Evolutionary conservation across 2,797 vertebrate genomes (phyloP), one percentile per base, ranked within the genome.

Genomic region (Protosalanx chinensis): DNA sequence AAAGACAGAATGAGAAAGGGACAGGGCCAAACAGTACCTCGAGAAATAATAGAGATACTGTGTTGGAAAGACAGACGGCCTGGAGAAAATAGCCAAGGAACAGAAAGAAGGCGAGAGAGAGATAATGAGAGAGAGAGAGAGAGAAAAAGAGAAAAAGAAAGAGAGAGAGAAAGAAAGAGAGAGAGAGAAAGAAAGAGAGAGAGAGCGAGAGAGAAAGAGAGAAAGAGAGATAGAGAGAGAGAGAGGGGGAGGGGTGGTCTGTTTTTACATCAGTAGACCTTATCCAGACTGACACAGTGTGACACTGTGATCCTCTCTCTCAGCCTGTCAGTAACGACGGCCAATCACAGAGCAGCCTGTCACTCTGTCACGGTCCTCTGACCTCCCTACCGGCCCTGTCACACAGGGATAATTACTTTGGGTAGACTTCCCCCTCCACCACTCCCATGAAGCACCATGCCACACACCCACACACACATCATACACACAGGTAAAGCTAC

Each of bases 391-490:
- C 71, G 76, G 77, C 71, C 76, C 74, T 66, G 75, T 68, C 67
- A 79, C 77, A 67, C 58, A 63, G 70, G 60, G 70, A 81, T 83
- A 86, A 87, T 85, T 84, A 84, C 49, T 68, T 67, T 76, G 72
- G 80, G 78, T 79, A 74, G 76, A 33, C 69, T 75, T 72, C 23
- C 67, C 53, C 46, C 64, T 49, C 67, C 71, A 53, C 20, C 53
- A 67, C 65, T 30, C 65, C 63, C 64, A 69, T 63, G 62, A 37
- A 62, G 66, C n/a, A 61, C 20, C 41, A 60, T 68, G 64, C 41
- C 69, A 63, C 41, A 23, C 59, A 33, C 64, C 59, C 33, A 58
- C 67, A 23, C 67, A 68, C 67, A 29, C 67, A 69, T 46, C 41
- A 8, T 46, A 32, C 30, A 53, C 51, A 16, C 64, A 65, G 35